Conservation (phyloP, 1,140 invertebrate species). For the Psilanteris sp. region DNA sequence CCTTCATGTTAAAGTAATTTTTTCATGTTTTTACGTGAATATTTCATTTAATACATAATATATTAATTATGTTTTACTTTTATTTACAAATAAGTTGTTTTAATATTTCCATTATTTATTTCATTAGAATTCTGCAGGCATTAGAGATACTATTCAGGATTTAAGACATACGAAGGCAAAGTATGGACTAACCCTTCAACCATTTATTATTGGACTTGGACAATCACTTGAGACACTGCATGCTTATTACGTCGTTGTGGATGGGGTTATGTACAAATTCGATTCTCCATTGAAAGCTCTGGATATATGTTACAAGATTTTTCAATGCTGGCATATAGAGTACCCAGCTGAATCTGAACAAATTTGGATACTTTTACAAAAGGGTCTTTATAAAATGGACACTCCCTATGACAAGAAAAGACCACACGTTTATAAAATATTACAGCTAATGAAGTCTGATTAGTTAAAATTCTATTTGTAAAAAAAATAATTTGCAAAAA, state of each 20-base stretch:
- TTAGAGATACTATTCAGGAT: not conserved
- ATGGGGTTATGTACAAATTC: slow-evolving; percentile 33
- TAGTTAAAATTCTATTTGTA: too few species aligned
- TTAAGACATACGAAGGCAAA: not conserved
- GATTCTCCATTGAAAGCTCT: slow-evolving; percentile 22
- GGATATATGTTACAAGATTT: slow-evolving; percentile 52
- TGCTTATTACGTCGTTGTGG: slow-evolving; percentile 24
- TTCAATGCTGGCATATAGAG: slow-evolving; percentile 24
- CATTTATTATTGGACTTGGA: slow-evolving; percentile 41
- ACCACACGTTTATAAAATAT: too few species aligned
- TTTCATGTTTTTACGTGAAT: too few species aligned
- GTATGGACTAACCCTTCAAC: slow-evolving; percentile 17
- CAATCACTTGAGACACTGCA: slow-evolving; percentile 1
- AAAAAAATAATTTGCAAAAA: too few species aligned
- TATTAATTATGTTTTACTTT: too few species aligned
- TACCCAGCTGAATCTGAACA: slow-evolving; percentile 53
- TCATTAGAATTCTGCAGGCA: not conserved
- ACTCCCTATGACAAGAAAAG: slow-evolving; percentile 39
- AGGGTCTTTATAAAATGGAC: slow-evolving; percentile 33
- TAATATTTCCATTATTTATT: too few species aligned
- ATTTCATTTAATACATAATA: too few species aligned
- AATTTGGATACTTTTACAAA: slow-evolving; percentile 58
- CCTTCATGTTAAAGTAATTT: too few species aligned
- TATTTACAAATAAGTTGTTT: too few species aligned
- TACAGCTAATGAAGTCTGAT: too few species aligned